A percentile compares a stretch with the other conserved stretches of the same genome.
These are phyloP conservation scores for Dunckerocampus dactyliophorus DNA, from an alignment of 2,113 vertebrate species.

Conservation along the genomic window DNA sequence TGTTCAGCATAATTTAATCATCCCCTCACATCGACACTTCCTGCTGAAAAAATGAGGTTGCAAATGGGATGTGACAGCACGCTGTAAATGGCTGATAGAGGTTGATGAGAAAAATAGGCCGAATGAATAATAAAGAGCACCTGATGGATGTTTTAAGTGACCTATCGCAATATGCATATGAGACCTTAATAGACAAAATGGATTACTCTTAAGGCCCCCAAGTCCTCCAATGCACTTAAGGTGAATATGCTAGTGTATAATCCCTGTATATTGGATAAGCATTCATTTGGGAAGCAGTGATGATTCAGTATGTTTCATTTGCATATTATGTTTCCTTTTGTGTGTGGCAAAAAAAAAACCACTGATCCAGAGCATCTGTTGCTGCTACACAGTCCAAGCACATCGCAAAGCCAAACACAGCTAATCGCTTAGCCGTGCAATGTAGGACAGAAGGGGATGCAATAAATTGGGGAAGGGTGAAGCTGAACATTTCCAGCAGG, in stretches of 20 bases:
- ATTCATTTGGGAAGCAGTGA: too few species aligned
- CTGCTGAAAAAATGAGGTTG: not conserved
- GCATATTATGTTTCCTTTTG: not conserved
- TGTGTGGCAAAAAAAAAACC: not conserved
- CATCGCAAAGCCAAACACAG: conserved; percentile 36
- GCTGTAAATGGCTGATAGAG: not conserved
- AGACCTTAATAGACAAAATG: not conserved
- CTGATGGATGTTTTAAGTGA: not conserved
- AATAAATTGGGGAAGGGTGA: conserved; percentile 22
- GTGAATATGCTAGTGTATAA: not conserved
- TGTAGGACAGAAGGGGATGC: conserved; percentile 34
- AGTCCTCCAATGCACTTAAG: not conserved
- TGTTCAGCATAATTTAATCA: too few species aligned
- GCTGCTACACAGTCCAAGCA: conserved; percentile 28
- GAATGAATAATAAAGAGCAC: not conserved
- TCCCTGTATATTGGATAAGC: not conserved
- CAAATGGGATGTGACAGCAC: conserved; percentile 14
- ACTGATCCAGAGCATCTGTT: conserved; percentile 8
- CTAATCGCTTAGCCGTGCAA: conserved; percentile 33
- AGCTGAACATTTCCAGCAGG: conserved; percentile 30
- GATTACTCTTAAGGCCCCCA: too few species aligned
- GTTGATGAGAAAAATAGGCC: not conserved
- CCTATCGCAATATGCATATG: not conserved
- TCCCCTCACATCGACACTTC: not conserved
- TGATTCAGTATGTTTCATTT: not conserved